These are phyloP conservation scores for Propsilocerus akamusi DNA, from an alignment of 1,140 invertebrate genomes.

Conservation along the genomic window DNA sequence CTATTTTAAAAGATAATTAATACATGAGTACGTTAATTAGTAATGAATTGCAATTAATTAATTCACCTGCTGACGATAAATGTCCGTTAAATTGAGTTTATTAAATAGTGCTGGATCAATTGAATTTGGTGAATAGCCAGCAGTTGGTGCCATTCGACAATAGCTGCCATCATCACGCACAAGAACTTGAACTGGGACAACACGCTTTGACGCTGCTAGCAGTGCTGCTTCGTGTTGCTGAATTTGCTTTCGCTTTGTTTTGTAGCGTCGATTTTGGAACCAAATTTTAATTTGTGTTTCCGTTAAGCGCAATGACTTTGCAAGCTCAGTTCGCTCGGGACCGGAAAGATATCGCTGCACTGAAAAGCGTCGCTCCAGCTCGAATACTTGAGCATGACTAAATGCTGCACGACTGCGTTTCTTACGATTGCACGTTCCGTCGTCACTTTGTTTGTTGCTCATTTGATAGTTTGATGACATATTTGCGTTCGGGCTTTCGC, in stretches of 20 bases:
- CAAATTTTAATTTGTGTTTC: constrained; percentile 87
- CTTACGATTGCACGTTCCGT: constrained; percentile 33
- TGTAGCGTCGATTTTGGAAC: constrained; percentile 95
- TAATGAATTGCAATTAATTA: background rate
- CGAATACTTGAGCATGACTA: constrained; percentile 86
- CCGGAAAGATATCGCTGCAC: constrained; percentile 90
- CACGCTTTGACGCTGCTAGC: constrained; percentile 40
- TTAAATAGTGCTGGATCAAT: constrained; percentile 20
- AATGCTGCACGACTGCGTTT: constrained; percentile 89
- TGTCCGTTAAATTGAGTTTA: constrained; percentile 7
- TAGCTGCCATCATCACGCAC: constrained; percentile 56
- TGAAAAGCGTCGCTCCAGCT: constrained; percentile 82
- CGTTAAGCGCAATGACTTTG: constrained; percentile 70
- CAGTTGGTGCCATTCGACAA: constrained; percentile 16
- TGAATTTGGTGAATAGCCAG: constrained; percentile 13
- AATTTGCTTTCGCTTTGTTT: constrained; percentile 87
- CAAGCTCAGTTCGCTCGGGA: constrained; percentile 83
- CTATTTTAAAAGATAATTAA: constrained; percentile 3
- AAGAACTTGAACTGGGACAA: constrained; percentile 73
- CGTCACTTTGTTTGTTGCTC: background rate
- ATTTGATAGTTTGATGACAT: background rate
- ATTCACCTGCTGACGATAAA: constrained; percentile 19
- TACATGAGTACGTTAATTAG: background rate
- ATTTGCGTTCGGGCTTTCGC: background rate
- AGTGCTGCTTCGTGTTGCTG: constrained; percentile 52